These are phyloP conservation scores for Zaprionus lachaisei DNA, from an alignment of 1,140 invertebrate species.

Conservation along the genomic window DNA sequence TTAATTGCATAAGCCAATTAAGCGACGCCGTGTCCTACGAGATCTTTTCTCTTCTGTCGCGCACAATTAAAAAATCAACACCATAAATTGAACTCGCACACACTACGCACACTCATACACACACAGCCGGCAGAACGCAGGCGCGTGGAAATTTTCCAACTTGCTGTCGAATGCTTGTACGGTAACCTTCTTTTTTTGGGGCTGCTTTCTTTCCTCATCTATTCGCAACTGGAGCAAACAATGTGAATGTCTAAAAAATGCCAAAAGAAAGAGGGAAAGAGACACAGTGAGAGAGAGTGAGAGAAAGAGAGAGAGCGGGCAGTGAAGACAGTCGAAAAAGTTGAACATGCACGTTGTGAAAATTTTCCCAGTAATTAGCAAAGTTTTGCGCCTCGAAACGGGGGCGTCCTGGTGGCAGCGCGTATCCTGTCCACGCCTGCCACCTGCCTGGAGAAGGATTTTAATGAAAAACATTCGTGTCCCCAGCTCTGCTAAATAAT, in stretches of 20 bases:
- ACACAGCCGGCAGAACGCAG: not conserved
- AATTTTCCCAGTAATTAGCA: conserved; percentile 82
- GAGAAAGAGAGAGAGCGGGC: conserved; percentile 11
- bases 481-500: conserved; percentile 45
- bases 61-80: conserved; percentile 76
- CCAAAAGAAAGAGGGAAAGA: conserved; percentile 2
- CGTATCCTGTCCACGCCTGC: conserved; percentile 35
- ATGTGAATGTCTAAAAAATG: conserved; percentile 9
- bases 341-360: conserved; percentile 64
- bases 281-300: conserved; percentile 20
- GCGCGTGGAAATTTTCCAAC: conserved; percentile 2
- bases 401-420: conserved; percentile 55
- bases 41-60: conserved; percentile 9
- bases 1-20: conserved; percentile 60
- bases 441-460: conserved; percentile 16
- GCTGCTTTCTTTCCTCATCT: conserved; percentile 21
- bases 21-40: conserved; percentile 25
- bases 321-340: conserved; percentile 43
- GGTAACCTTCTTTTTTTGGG: not conserved
- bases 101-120: not conserved
- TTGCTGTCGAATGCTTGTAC: conserved; percentile 2
- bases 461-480: conserved; percentile 59
- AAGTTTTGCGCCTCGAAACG: conserved; percentile 77
- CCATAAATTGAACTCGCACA: conserved; percentile 64
- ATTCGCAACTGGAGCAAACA: conserved; percentile 40